A percentile compares a stretch with the other conserved stretches of the same genome.
phyloP scores from a whole-genome alignment of 2,888 invertebrate species.

The Catocala nupta region DNA sequence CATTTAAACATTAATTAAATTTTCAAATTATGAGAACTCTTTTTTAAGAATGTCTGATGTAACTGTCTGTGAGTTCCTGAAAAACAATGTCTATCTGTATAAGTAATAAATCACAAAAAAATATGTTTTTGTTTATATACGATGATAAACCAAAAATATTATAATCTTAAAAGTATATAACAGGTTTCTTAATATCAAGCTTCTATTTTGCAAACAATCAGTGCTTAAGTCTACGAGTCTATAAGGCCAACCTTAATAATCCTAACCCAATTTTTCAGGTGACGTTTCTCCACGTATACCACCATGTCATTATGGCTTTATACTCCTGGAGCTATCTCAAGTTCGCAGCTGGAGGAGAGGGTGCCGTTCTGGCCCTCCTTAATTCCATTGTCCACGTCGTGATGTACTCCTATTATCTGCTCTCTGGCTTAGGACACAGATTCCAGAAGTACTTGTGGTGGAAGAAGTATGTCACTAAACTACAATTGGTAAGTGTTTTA shows the following conservation, averaged over 20 bases:
- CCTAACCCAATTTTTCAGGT: slow-evolving; percentile 87
- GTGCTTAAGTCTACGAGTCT: no score
- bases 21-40: no score
- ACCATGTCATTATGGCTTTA: slow-evolving; percentile 93
- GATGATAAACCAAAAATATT: no score
- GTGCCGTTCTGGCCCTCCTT: slow-evolving; percentile 90
- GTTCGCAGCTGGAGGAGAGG: slow-evolving; percentile 93
- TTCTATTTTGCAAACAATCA: no score
- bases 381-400: slow-evolving; percentile 93
- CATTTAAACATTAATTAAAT: no score
- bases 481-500: slow-evolving; percentile 89
- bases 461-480: slow-evolving; percentile 94
- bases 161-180: no score
- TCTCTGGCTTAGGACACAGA: slow-evolving; percentile 92
- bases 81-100: no score
- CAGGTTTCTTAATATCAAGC: no score
- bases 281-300: slow-evolving; percentile 96
- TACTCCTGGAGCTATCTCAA: slow-evolving; percentile 94
- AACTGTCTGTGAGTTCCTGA: no score
- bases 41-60: no score
- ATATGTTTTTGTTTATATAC: no score
- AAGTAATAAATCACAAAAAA: no score
- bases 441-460: slow-evolving; percentile 94
- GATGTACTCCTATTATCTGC: slow-evolving; percentile 94
- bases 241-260: background rate